phyloP scores from a whole-genome alignment of 2,113 vertebrate species.

The Orthonyx spaldingii region DNA sequence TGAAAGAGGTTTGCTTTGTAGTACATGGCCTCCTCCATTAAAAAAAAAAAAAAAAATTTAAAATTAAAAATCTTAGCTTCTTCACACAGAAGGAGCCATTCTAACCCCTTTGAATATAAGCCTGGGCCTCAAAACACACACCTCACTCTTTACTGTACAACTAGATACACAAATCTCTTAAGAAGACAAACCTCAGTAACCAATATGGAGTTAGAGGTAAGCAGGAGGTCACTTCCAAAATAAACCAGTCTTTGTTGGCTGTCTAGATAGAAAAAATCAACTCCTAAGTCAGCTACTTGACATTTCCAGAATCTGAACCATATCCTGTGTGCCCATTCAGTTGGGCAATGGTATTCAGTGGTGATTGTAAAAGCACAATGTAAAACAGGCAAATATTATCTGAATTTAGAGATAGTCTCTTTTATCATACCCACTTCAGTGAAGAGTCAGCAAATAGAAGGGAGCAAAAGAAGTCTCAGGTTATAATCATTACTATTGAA shows the following conservation, averaged over 20 bases:
- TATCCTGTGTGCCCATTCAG: not conserved
- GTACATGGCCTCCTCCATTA: accelerated
- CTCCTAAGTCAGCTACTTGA: not conserved
- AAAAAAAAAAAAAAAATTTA: not conserved
- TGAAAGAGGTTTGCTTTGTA: not conserved
- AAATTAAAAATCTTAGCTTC: not conserved
- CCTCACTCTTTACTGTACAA: accelerated
- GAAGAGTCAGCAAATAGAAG: not conserved
- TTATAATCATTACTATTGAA: not conserved
- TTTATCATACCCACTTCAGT: not conserved
- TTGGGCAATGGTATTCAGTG: not conserved
- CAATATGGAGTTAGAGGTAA: not conserved
- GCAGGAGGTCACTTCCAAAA: not conserved
- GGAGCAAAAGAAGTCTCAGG: not conserved
- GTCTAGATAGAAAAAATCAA: not conserved
- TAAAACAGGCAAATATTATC: not conserved
- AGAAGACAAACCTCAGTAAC: not conserved
- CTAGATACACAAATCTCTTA: not conserved
- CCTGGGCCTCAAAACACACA: not conserved
- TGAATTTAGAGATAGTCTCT: not conserved
- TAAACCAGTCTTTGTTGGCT: not conserved
- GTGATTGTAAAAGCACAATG: not conserved
- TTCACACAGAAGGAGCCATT: not conserved
- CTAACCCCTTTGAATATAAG: not conserved
- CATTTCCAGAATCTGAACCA: not conserved